Conservation (phyloP, 2,113 vertebrate species). For the Tachuris rubrigastra region DNA sequence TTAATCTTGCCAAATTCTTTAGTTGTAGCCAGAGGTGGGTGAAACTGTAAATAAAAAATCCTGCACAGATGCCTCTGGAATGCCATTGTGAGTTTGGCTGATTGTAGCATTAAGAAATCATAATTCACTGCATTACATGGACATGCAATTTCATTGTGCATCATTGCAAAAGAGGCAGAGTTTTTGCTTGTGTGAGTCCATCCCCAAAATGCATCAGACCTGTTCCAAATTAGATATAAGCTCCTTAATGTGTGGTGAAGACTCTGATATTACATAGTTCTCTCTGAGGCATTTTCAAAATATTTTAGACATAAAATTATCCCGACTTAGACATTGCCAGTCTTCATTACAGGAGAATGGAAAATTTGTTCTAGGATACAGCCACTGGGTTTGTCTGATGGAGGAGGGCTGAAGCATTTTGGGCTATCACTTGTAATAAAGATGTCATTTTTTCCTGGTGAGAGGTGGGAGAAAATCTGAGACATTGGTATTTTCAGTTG, state of each 20-base stretch:
- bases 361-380: neutral
- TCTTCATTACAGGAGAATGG: neutral
- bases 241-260: neutral
- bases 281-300: neutral
- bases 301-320: neutral
- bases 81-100: neutral
- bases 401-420: neutral
- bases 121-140: neutral
- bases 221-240: neutral
- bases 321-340: neutral
- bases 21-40: neutral
- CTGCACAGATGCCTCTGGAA: neutral
- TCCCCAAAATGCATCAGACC: neutral
- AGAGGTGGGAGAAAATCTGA: neutral
- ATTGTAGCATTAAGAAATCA: neutral
- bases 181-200: neutral
- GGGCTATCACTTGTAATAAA: neutral
- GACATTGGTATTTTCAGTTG: neutral
- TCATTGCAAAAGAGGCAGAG: neutral
- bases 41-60: neutral
- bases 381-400: neutral
- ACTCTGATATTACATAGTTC: neutral
- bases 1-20: neutral
- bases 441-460: neutral
- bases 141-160: neutral